Evolutionary conservation across 2,888 invertebrate species (phyloP), one percentile per base, ranked within the genome.

Genomic region (Agapetus fuscipes): DNA sequence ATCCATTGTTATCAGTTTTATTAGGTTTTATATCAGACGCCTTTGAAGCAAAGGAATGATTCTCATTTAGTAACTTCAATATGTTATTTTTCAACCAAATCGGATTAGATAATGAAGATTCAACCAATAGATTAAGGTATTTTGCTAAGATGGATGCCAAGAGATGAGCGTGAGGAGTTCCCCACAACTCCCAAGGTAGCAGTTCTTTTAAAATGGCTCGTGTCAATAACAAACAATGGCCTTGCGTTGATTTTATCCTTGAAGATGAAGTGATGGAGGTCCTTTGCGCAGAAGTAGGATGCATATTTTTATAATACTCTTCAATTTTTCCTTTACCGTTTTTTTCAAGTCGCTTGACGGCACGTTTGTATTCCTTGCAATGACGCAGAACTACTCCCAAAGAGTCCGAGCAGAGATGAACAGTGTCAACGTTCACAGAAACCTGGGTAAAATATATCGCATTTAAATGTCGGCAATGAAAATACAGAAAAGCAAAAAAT

Each of bases 171-270:
- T 79, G 78, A 9, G 79, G 67, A 0, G 80, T 80, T 48, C 76
- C 79, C 65, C 76, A 76, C 3, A 80, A 52, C 52, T 80, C 80
- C 74, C 78, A 79, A 1, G 77, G 76, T 2, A 80, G 61, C 17
- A 80, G 66, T 51, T 80, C 78, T 49, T 74, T 71, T 9, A 80
- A 55, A 9, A 79, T 56, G 7, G 71, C 62, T n/a, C 78, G 66
- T 15, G 78, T 55, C 41, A 75, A 66, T 50, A 74, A 68, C 2
- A 76, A 61, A 44, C 73, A 77, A 49, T 78, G 74, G 33, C 78
- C 74, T 5, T 72, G 63, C 0, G 72, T 59, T 31, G 62, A 56
- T 1, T 57, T 50, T 25, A 61, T 64, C 42, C 63, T 67, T 10
- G 59, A 58, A 13, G 54, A 39, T 43, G 60, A 60, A 2, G 57